Evolutionary conservation across 2,797 vertebrate genomes (phyloP).

Genomic region (Labroides dimidiatus): DNA sequence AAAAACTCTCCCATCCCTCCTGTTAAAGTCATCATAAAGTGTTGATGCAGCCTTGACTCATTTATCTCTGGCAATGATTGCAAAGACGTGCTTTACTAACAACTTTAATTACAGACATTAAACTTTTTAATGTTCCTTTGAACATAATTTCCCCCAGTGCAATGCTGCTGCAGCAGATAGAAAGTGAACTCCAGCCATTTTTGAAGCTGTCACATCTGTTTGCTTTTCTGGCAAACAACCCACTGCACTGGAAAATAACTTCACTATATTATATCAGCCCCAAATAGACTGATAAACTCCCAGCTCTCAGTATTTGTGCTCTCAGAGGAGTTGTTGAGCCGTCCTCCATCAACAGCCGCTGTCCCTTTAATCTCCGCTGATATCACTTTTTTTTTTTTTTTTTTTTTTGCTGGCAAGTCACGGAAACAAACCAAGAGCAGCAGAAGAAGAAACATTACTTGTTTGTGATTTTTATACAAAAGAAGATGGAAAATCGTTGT

Average conservation of each 20-base stretch:
- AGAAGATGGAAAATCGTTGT: constrained; percentile 22
- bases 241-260: constrained; percentile 22
- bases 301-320: constrained; percentile 15
- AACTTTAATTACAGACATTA: constrained; percentile 44
- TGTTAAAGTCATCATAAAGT: constrained; percentile 29
- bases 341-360: constrained; percentile 33
- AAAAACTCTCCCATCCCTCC: constrained; percentile 14
- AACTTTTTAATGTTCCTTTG: constrained; percentile 7
- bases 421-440: constrained; percentile 37
- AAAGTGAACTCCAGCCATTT: constrained; percentile 5
- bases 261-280: constrained; percentile 17
- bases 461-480: constrained; percentile 45
- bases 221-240: constrained; percentile 16
- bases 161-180: constrained; percentile 17
- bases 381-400: constrained; percentile 19
- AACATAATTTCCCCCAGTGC: not conserved
- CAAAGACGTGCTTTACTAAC: constrained; percentile 48
- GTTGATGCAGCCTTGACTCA: constrained; percentile 45
- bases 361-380: constrained; percentile 35
- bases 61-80: constrained; percentile 41
- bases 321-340: constrained; percentile 41
- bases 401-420: constrained; percentile 20
- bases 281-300: constrained; percentile 31
- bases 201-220: constrained; percentile 14
- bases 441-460: constrained; percentile 16